Evolutionary conservation across 2,113 vertebrate species (phyloP).

Genomic region (Perca fluviatilis): DNA sequence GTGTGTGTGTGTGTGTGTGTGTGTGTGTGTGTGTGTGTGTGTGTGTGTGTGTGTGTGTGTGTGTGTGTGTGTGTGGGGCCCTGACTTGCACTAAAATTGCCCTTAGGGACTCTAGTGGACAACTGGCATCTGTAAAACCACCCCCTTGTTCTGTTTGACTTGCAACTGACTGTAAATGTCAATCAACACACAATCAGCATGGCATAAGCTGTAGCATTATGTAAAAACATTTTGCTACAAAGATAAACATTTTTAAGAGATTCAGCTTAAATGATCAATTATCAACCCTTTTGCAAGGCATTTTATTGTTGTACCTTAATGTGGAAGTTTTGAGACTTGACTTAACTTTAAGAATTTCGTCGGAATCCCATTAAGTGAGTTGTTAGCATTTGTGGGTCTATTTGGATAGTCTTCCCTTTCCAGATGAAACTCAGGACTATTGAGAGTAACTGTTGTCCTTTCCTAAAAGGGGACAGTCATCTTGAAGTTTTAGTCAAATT

Average conservation of each 20-base stretch:
- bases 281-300: not conserved
- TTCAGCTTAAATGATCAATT: not conserved
- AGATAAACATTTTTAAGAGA: too few relatives aligned
- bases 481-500: not conserved
- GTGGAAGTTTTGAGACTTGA: not conserved
- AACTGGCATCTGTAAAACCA: not conserved
- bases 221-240: not conserved
- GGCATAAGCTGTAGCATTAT: not conserved
- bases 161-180: not conserved
- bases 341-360: not conserved
- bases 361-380: not conserved
- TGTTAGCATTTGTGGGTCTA: not conserved
- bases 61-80: not conserved
- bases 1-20: not conserved
- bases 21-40: too few relatives aligned
- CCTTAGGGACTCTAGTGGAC: not conserved
- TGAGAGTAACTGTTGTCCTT: not conserved
- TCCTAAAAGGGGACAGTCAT: not conserved
- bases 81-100: not conserved
- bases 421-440: too few relatives aligned
- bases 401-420: not conserved
- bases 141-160: not conserved
- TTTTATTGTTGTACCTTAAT: not conserved
- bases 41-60: not conserved
- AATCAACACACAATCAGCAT: not conserved